phyloP scores from a whole-genome alignment of 2,113 vertebrate species.

The Hydrolagus affinis region DNA sequence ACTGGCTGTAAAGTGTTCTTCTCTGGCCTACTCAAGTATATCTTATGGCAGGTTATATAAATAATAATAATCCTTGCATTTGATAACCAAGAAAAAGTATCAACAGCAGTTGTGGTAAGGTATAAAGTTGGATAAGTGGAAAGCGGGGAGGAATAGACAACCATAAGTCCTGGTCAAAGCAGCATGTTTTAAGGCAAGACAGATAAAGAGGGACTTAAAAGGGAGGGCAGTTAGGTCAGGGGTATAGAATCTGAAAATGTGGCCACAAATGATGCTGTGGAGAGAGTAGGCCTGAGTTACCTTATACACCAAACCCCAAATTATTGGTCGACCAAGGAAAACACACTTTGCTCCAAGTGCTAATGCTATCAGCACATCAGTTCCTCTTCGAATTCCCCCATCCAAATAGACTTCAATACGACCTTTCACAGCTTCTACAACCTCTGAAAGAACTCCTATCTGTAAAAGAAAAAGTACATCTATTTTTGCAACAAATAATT shows the following conservation, averaged over 20 bases:
- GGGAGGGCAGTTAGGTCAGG: neutral
- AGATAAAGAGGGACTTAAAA: neutral
- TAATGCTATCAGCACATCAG: constrained; percentile 77
- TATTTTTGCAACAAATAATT: neutral
- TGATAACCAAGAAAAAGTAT: no score
- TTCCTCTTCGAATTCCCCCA: constrained; percentile 80
- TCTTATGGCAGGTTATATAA: no score
- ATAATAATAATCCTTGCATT: no score
- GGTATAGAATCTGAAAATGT: neutral
- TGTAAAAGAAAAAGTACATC: constrained; percentile 43
- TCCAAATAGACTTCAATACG: constrained; percentile 79
- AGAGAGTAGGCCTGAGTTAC: constrained; percentile 45
- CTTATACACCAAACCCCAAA: constrained; percentile 89
- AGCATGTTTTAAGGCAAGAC: neutral
- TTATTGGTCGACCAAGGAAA: constrained; percentile 79
- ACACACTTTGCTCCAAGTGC: constrained; percentile 84
- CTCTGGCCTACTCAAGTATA: no score
- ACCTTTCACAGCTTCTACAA: constrained; percentile 70
- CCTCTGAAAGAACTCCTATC: constrained; percentile 80
- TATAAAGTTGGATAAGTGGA: no score
- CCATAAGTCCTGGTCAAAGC: neutral
- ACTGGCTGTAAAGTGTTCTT: no score
- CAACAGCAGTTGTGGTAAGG: no score
- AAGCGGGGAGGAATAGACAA: neutral
- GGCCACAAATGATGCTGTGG: neutral